Conservation (phyloP, 2,888 invertebrate species). For the Augochlorella aurata region DNA sequence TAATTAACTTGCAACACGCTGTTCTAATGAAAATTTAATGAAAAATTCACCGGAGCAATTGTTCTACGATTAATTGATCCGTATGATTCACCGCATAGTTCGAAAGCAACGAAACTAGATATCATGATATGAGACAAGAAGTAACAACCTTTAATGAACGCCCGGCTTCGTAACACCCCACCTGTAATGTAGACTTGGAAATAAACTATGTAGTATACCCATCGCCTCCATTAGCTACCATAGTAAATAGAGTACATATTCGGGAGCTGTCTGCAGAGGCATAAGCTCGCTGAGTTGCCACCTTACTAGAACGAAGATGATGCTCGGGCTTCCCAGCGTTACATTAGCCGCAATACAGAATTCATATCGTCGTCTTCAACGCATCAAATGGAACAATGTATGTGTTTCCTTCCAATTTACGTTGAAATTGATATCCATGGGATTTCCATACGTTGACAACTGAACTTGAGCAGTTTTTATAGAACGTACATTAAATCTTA, state of each 20-base stretch:
- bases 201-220: conserved; percentile 62
- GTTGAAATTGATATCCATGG: too few species aligned
- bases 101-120: conserved; percentile 12
- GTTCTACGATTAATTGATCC: neutral
- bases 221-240: conserved; percentile 66
- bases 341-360: neutral
- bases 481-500: too few species aligned
- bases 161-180: conserved; percentile 59
- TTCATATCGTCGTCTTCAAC: neutral
- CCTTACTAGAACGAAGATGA: conserved; percentile 69
- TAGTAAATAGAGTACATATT: conserved; percentile 67
- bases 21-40: neutral
- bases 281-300: conserved; percentile 46
- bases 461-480: too few species aligned
- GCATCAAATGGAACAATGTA: neutral
- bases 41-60: neutral
- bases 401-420: neutral
- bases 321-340: conserved; percentile 56
- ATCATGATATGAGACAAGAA: conserved; percentile 33
- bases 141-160: conserved; percentile 67
- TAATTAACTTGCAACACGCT: neutral
- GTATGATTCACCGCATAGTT: neutral
- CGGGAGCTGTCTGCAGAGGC: conserved; percentile 34
- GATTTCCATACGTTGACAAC: too few species aligned
- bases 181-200: conserved; percentile 42